These are phyloP conservation scores for Blastobasis adustella DNA, from an alignment of 2,888 invertebrate species.

Conservation along the genomic window DNA sequence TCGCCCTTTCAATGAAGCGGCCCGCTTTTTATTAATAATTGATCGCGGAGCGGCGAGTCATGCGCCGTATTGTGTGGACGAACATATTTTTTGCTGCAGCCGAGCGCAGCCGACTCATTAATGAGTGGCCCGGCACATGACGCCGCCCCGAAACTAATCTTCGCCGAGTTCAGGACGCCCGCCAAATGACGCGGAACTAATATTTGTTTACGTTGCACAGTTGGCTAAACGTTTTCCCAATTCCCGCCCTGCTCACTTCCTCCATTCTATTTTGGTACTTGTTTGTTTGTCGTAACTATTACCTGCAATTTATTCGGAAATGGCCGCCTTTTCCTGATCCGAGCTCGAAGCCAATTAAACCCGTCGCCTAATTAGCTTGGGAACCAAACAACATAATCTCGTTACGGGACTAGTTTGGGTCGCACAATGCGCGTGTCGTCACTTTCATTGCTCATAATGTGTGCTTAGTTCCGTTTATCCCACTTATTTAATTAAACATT, in stretches of 20 bases:
- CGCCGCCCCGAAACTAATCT: slow-evolving; percentile 52
- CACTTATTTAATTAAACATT: slow-evolving; percentile 71
- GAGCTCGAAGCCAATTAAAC: too few species aligned
- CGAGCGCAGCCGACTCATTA: slow-evolving; percentile 48
- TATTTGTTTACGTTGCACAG: slow-evolving; percentile 43
- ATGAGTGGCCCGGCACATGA: slow-evolving; percentile 53
- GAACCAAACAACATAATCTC: slow-evolving; percentile 39
- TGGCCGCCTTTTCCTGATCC: too few species aligned
- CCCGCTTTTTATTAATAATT: slow-evolving; percentile 75
- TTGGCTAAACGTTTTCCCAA: too few species aligned
- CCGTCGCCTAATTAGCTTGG: slow-evolving; percentile 39
- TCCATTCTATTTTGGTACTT: too few species aligned
- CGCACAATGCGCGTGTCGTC: slow-evolving; percentile 37
- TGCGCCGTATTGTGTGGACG: slow-evolving; percentile 66
- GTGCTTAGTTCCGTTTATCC: slow-evolving; percentile 54
- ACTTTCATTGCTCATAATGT: slow-evolving; percentile 49
- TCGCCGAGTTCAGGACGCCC: slow-evolving; percentile 44
- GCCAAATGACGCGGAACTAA: slow-evolving; percentile 55
- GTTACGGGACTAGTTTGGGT: slow-evolving; percentile 22
- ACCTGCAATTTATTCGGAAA: too few species aligned
- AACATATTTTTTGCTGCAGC: slow-evolving; percentile 66
- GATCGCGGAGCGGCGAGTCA: slow-evolving; percentile 70
- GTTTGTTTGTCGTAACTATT: too few species aligned
- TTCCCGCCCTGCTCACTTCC: too few species aligned
- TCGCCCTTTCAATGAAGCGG: slow-evolving; percentile 75